A percentile compares a stretch with the other conserved stretches of the same genome.
phyloP scores from a whole-genome alignment of 2,113 vertebrate species.

The Octodon degus region DNA sequence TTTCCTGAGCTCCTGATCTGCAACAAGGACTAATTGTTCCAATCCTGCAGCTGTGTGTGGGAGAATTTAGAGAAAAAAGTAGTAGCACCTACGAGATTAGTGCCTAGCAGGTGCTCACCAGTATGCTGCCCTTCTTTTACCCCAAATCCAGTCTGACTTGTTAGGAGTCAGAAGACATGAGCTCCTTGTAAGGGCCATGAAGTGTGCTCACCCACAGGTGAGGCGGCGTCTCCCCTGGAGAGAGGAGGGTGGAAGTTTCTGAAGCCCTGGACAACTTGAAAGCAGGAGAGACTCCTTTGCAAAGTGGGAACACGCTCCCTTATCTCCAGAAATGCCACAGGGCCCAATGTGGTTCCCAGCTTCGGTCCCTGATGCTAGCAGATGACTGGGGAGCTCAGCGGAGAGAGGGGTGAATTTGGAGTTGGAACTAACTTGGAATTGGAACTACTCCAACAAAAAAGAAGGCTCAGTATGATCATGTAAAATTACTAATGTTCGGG shows the following conservation, averaged over 20 bases:
- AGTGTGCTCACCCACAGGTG: neutral
- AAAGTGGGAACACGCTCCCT: neutral
- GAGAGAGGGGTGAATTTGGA: neutral
- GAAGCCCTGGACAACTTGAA: neutral
- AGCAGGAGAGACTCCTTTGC: neutral
- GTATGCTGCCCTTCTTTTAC: neutral
- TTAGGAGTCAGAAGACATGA: accelerated
- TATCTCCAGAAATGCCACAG: neutral
- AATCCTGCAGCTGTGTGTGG: neutral
- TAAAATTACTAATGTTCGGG: neutral
- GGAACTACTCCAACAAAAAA: neutral
- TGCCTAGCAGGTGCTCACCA: neutral
- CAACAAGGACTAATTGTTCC: neutral
- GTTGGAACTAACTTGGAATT: no score
- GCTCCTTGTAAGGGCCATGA: neutral
- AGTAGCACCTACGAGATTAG: no score
- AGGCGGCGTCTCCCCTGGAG: neutral
- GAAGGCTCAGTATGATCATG: neutral
- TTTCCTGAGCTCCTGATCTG: neutral
- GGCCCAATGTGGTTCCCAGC: neutral
- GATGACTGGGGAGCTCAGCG: neutral
- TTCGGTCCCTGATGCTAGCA: neutral
- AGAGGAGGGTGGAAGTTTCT: neutral
- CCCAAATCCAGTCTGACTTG: neutral
- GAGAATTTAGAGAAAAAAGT: neutral